Evolutionary conservation across 2,113 vertebrate genomes (phyloP).

Genomic region (Psittacara wagleri): DNA sequence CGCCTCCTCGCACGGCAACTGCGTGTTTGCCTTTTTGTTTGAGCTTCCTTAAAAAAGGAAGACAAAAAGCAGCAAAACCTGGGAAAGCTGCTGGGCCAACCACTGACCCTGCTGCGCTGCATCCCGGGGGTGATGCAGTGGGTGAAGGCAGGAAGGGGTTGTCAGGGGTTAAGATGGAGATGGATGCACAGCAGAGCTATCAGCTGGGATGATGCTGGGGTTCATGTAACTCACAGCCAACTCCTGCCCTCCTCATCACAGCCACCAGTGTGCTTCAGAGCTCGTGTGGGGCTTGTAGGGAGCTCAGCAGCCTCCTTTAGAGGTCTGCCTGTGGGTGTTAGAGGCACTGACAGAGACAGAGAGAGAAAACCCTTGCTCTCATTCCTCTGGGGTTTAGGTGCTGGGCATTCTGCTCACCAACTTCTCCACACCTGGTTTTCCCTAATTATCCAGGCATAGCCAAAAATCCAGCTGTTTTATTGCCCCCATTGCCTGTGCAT

Average conservation of each 20-base stretch:
- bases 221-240: neutral
- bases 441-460: neutral
- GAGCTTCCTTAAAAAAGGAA: neutral
- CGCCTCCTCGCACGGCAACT: neutral
- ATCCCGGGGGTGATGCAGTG: neutral
- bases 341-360: neutral
- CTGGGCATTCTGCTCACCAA: neutral
- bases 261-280: neutral
- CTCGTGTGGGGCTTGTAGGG: accelerated
- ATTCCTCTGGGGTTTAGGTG: neutral
- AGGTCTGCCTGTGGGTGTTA: neutral
- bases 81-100: neutral
- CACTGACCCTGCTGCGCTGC: accelerated
- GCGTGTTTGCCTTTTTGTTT: slow-evolving; percentile 6
- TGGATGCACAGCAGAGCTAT: neutral
- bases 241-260: neutral
- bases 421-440: neutral
- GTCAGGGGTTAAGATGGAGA: neutral
- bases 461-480: neutral
- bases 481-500: accelerated
- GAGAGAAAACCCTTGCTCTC: neutral
- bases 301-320: neutral
- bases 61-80: neutral
- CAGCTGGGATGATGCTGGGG: neutral
- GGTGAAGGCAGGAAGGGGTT: neutral